phyloP scores from a whole-genome alignment of 2,797 vertebrate genomes.

The Numenius phaeopus region DNA sequence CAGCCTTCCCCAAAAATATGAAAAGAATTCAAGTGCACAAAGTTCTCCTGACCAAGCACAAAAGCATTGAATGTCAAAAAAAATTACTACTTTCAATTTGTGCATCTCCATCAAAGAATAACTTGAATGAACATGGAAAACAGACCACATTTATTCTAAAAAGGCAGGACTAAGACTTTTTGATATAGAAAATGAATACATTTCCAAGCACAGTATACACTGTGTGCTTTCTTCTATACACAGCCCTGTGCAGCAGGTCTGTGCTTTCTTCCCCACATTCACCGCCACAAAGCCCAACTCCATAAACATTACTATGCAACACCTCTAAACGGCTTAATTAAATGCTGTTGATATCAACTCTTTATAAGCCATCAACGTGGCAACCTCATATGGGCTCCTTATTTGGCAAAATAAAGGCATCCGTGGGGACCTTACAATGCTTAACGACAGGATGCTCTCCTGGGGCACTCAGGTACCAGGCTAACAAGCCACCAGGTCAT shows the following conservation, averaged over 20 bases:
- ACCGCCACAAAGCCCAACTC: slow-evolving; percentile 17
- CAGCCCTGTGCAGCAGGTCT: background rate
- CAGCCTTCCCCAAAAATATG: slow-evolving; percentile 46
- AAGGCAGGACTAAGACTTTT: background rate
- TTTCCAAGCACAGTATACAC: background rate
- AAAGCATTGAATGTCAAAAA: background rate
- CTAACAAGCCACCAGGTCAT: slow-evolving; percentile 69
- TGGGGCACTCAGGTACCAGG: slow-evolving; percentile 38
- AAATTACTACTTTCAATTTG: background rate
- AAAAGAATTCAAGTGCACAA: slow-evolving; percentile 16
- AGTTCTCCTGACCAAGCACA: slow-evolving; percentile 38
- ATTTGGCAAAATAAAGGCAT: slow-evolving; percentile 50
- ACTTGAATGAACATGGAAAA: background rate
- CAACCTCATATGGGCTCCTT: slow-evolving; percentile 35
- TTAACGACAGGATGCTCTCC: slow-evolving; percentile 53
- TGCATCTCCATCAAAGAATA: background rate
- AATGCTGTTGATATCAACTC: slow-evolving; percentile 76
- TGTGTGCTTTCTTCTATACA: background rate
- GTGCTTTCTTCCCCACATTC: background rate
- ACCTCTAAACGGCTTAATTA: slow-evolving; percentile 73
- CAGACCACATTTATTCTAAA: background rate
- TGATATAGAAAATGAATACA: background rate
- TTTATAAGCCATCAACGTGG: slow-evolving; percentile 64
- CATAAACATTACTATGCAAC: background rate
- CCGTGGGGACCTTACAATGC: slow-evolving; percentile 8